A percentile compares a stretch with the other conserved stretches of the same genome.
phyloP scores from a whole-genome alignment of 2,888 invertebrate genomes.

The Agonum fuliginosum region DNA sequence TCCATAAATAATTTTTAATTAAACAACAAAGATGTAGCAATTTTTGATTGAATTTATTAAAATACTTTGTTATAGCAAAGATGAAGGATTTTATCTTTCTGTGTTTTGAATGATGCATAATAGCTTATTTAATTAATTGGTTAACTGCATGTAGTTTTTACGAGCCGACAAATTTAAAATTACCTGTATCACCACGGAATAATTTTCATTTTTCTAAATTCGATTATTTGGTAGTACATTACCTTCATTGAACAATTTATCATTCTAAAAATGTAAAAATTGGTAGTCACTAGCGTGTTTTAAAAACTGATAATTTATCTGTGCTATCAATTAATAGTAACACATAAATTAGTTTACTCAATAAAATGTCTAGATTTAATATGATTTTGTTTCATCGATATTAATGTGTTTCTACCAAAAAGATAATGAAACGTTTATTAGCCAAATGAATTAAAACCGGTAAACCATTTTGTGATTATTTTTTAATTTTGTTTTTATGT shows the following conservation, averaged over 20 bases:
- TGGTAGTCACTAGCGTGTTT: not conserved
- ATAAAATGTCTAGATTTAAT: constrained; percentile 15
- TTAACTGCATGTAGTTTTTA: too few species aligned
- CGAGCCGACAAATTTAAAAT: too few species aligned
- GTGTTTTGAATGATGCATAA: too few species aligned
- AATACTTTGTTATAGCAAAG: too few species aligned
- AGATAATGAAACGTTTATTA: not conserved
- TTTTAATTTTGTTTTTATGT: constrained; percentile 22
- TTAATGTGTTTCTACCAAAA: not conserved
- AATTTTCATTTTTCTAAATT: not conserved
- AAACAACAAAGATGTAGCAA: too few species aligned
- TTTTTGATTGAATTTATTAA: too few species aligned
- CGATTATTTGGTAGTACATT: not conserved
- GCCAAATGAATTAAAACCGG: constrained; percentile 1
- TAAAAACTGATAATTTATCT: constrained; percentile 14
- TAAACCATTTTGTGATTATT: constrained; percentile 16
- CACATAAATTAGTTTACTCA: constrained; percentile 14
- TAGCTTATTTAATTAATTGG: too few species aligned
- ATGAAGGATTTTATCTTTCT: too few species aligned
- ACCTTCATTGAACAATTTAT: not conserved
- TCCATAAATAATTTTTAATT: too few species aligned
- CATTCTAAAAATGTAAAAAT: not conserved
- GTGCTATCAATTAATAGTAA: constrained; percentile 15
- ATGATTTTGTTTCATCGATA: constrained; percentile 15
- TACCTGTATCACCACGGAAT: too few species aligned